Evolutionary conservation across 2,113 vertebrate genomes (phyloP), one percentile per base, ranked within the genome.

Genomic region (Stomatorhinus ivindoensis): DNA sequence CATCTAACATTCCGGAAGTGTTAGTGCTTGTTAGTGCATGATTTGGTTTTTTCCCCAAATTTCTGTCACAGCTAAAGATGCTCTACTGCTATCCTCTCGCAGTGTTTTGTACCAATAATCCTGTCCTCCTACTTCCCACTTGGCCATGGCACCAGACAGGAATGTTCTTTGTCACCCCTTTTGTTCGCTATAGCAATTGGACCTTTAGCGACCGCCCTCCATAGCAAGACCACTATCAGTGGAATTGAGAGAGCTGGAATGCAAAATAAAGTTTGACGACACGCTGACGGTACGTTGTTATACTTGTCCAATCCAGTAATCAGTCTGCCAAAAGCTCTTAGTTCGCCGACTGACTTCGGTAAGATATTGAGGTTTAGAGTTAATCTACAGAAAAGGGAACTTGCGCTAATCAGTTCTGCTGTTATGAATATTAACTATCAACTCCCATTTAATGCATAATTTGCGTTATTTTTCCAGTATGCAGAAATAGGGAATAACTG

Each of bases 391-490:
- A 19, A 53, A 53, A 53, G 10, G 13, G 11, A 50, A 11, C 48
- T 19, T 24, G 53, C 24, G 19, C 17, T 21, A 55, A 24, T 55
- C 53, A 55, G 53, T 55, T 55, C 19, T 55, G 53, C 53, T 4
- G 6, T 21, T 55, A 55, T 21, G 53, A 55, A 55, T 55, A 19
- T 55, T 55, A 55, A 55, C 15, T 55, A 7, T 24, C 53, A 19
- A 55, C 53, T 55, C 19, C 53, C 19, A 55, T 84, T 27, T 47
- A 17, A 35, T 51, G 69, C 4, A 73, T 27, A 48, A 11, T n/a
- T 92, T 39, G 86, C 73, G 65, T 55, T 17, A 47, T 51, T 92
- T 92, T 85, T 44, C 27, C 11, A 46, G 31, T 82, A 17, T 46
- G n/a, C 76, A 15, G 17, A 24, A 27, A 42, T 27, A 21, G 87